Evolutionary conservation across 2,797 vertebrate species (phyloP).

Genomic region (Sarcophilus harrisii): DNA sequence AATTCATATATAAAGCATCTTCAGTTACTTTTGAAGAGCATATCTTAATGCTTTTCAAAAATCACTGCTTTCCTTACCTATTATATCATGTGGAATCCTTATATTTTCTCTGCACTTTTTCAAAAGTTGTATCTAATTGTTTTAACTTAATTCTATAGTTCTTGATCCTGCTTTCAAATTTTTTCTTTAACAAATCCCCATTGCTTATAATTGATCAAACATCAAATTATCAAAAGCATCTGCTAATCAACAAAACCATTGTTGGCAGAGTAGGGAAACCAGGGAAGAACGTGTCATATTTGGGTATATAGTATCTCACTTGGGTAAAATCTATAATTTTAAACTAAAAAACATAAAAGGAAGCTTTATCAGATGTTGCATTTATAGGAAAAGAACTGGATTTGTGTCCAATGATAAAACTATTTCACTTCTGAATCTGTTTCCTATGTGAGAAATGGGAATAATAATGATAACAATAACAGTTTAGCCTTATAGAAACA

Average conservation of each 20-base stretch:
- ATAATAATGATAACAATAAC: background rate
- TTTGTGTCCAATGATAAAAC: background rate
- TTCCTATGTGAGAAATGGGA: background rate
- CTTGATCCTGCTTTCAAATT: background rate
- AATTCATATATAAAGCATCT: conserved; percentile 65
- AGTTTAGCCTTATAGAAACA: background rate
- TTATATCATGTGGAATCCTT: conserved; percentile 51
- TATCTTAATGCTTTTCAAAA: conserved; percentile 69
- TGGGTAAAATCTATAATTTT: background rate
- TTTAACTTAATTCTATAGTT: background rate
- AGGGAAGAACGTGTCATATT: background rate
- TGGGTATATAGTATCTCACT: background rate
- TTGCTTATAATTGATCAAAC: background rate
- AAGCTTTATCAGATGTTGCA: background rate
- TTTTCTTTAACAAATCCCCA: background rate
- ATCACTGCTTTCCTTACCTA: conserved; percentile 69
- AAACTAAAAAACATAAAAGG: background rate
- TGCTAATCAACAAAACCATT: background rate
- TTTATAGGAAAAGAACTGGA: background rate
- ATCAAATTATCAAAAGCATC: background rate
- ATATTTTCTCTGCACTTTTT: background rate
- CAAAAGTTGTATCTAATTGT: background rate
- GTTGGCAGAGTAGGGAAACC: background rate
- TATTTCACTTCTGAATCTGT: background rate
- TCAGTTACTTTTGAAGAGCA: conserved; percentile 77